Evolutionary conservation across 2,888 invertebrate species (phyloP).

Genomic region (Nesidiocoris tenuis): DNA sequence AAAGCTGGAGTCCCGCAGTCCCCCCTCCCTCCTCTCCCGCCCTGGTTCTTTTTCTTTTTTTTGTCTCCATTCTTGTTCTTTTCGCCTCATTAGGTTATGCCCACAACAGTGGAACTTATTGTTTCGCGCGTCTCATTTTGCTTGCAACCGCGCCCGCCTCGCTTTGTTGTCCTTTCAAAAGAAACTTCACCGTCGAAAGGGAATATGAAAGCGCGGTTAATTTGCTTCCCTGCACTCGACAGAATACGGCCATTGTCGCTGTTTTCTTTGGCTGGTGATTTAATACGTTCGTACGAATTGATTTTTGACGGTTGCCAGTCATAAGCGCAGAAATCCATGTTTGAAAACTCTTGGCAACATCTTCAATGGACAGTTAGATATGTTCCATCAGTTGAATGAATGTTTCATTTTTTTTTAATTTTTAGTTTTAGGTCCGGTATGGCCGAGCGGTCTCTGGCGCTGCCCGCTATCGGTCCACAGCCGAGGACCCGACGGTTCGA

Average conservation of each 20-base stretch:
- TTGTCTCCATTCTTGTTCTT: not conserved
- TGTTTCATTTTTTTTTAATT: no score
- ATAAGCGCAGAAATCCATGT: no score
- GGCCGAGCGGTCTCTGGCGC: no score
- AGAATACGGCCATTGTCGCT: not conserved
- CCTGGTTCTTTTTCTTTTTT: not conserved
- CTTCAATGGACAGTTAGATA: no score
- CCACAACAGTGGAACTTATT: not conserved
- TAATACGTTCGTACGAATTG: not conserved
- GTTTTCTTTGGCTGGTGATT: not conserved
- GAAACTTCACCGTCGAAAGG: not conserved
- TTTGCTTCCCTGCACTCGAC: not conserved
- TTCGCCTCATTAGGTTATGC: not conserved
- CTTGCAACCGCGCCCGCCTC: not conserved
- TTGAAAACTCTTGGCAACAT: no score
- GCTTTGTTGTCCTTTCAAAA: not conserved
- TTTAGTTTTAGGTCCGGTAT: no score
- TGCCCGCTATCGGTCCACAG: no score
- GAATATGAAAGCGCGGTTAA: not conserved
- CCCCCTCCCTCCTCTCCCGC: no score
- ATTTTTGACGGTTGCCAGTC: no score
- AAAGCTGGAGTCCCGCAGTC: no score
- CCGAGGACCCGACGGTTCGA: no score
- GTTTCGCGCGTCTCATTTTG: not conserved
- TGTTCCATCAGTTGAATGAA: no score